Conservation (phyloP, 2,888 invertebrate species). For the Melanostoma scalare region DNA sequence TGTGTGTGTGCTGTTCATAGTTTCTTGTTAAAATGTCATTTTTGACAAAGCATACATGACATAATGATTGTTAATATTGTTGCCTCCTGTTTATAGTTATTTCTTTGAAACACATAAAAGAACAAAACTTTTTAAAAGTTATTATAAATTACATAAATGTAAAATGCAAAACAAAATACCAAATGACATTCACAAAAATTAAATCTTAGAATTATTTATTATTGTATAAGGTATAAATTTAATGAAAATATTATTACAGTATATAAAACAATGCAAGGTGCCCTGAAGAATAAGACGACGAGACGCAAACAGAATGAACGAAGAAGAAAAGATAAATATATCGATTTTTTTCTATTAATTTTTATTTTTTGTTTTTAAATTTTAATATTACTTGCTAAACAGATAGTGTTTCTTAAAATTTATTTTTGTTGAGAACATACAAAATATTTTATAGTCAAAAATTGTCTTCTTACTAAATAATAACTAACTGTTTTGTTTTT, state of each 20-base stretch:
- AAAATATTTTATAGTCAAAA: constrained; percentile 33
- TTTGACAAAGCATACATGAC: constrained; percentile 34
- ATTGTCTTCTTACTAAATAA: constrained; percentile 33
- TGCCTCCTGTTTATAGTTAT: constrained; percentile 41
- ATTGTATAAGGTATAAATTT: constrained; percentile 53
- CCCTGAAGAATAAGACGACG: constrained; percentile 15
- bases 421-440: neutral
- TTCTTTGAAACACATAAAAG: constrained; percentile 8
- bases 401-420: no score
- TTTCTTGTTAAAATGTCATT: constrained; percentile 21
- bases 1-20: constrained; percentile 37
- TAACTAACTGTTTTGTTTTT: constrained; percentile 18
- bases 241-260: constrained; percentile 15
- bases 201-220: constrained; percentile 68
- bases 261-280: constrained; percentile 36
- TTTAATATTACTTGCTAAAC: no score
- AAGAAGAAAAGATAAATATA: no score
- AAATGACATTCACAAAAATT: constrained; percentile 73
- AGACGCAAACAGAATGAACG: neutral
- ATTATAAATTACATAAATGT: constrained; percentile 40
- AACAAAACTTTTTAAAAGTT: constrained; percentile 27
- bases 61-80: constrained; percentile 36
- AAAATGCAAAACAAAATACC: constrained; percentile 60
- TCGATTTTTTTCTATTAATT: neutral
- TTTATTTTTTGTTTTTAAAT: constrained; percentile 6